phyloP scores from a whole-genome alignment of 2,888 invertebrate genomes.

The Hydriomena furcata region DNA sequence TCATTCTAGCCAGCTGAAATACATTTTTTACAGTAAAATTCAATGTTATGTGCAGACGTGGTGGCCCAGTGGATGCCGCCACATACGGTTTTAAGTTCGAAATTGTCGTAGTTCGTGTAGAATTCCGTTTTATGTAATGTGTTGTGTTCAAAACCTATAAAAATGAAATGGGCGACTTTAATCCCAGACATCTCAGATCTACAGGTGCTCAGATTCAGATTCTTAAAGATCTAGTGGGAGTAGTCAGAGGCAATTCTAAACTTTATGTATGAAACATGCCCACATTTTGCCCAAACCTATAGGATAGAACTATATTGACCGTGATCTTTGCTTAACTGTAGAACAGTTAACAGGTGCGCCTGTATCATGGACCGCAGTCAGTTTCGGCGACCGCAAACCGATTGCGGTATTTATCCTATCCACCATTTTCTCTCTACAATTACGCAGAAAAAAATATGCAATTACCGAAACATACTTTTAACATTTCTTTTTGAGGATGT shows the following conservation, averaged over 20 bases:
- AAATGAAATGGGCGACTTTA: no score
- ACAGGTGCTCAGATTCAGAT: no score
- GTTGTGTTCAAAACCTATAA: not conserved
- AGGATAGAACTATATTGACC: not conserved
- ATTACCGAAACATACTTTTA: no score
- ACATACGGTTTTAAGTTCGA: not conserved
- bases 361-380: constrained; percentile 33
- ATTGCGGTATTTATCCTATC: constrained; percentile 43
- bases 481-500: no score
- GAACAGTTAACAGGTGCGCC: constrained; percentile 21
- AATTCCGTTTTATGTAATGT: not conserved
- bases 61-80: no score
- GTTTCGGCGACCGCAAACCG: constrained; percentile 41
- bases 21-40: not conserved
- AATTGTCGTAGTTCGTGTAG: not conserved
- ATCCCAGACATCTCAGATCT: no score
- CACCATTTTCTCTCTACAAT: constrained; percentile 37
- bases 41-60: no score
- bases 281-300: no score
- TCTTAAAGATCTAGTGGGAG: no score
- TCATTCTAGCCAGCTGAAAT: constrained; percentile 1
- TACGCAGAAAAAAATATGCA: constrained; percentile 7
- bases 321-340: constrained; percentile 4
- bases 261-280: no score
- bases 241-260: no score